Conservation (phyloP, 2,888 invertebrate genomes). For the Agonopterix arenella region DNA sequence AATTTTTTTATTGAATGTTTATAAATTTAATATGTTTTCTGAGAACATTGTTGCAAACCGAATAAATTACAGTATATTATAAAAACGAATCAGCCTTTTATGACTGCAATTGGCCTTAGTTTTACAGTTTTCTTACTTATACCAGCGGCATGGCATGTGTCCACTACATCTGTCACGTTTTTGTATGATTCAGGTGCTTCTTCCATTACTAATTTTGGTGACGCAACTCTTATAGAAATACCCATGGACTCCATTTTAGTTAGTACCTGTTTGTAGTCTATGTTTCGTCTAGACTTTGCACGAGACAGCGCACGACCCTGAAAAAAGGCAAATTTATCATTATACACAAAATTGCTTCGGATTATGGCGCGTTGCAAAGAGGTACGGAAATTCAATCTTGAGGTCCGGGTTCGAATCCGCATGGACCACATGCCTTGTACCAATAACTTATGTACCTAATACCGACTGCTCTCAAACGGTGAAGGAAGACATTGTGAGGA, state of each 20-base stretch:
- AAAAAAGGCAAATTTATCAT: constrained; percentile 17
- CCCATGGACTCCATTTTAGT: constrained; percentile 88
- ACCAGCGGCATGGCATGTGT: constrained; percentile 98
- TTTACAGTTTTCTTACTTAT: constrained; percentile 98
- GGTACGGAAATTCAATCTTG: too few species aligned
- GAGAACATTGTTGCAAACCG: too few species aligned
- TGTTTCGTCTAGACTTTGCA: constrained; percentile 96
- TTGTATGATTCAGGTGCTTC: constrained; percentile 99
- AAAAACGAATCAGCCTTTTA: constrained; percentile 85
- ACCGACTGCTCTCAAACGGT: too few species aligned
- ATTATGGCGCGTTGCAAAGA: too few species aligned
- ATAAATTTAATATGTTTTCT: too few species aligned
- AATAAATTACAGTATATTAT: too few species aligned
- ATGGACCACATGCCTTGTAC: too few species aligned
- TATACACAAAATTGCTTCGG: too few species aligned
- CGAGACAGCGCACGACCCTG: constrained; percentile 97
- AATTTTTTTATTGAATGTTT: not conserved
- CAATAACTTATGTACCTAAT: too few species aligned
- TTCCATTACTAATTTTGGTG: constrained; percentile 99
- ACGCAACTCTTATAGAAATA: constrained; percentile 97
- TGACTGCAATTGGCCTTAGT: constrained; percentile 97
- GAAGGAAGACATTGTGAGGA: too few species aligned
- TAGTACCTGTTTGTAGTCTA: constrained; percentile 95
- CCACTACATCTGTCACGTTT: constrained; percentile 99
- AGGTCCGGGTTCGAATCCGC: too few species aligned